Base-by-base conservation (phyloP, 2,113 vertebrate species). In the Gasterosteus aculeatus region DNA sequence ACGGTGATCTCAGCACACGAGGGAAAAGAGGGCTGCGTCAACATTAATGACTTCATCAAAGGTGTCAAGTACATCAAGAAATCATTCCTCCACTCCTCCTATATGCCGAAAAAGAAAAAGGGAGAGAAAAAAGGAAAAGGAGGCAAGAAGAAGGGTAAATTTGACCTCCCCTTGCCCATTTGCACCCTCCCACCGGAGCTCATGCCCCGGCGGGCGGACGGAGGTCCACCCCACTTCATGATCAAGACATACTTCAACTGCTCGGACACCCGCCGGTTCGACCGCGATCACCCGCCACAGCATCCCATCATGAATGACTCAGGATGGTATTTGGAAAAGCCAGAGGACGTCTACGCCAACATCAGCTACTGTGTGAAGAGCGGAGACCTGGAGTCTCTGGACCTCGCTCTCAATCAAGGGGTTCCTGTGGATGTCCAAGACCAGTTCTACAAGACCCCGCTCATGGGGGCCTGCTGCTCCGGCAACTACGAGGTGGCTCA, bases 251-350 rank as follows among this genome's bases (percentile, higher is more conserved):
- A 93, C 81, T 83, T 88, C 65, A 91, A 90, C 12, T 4, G 81
- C 10, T 93, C 94, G 0, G 96, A 96, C 4, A 44, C 66, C 19
- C 82, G 14, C 0, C 86, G 88, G 0, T 95, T 96, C 33, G 90
- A 93, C 69, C 68, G 31, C 2, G 93, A 94, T 5, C 92, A 92
- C 46, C 95, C 95, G 0, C 94, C 96, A 0, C 61, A 75, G 10
- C 97, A 99, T 42, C 97, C 96, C 0, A 63, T 99, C 10, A 91
- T 96, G 0, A 96, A 99, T 4, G 97, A 99, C 83, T 96, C 96
- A 0, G 93, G 73, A 3, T 99, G 97, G 97, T 99, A 98, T 58
- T 59, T 94, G 0, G 95, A 97, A 0, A 94, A 94, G 7, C 94
- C 95, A 0, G 85, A 88, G 16, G 95, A 88, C 64, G 66, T 19